Conservation (phyloP, 1,140 invertebrate genomes). For the Whitmania pigra region DNA sequence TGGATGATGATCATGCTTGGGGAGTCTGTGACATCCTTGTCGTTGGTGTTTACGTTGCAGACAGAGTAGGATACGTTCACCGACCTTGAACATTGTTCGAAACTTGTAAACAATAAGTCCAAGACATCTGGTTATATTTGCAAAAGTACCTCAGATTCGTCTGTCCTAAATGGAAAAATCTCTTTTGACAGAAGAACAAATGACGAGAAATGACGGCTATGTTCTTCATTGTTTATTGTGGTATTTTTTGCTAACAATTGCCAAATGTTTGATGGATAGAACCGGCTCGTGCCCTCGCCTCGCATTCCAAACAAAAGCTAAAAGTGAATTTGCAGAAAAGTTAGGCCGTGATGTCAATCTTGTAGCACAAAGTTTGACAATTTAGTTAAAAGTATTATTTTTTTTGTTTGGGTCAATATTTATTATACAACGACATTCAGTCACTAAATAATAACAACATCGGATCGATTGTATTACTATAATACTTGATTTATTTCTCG, state of each 20-base stretch:
- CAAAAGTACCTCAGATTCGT: background rate
- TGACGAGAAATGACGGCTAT: background rate
- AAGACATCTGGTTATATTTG: background rate
- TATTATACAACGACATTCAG: no score
- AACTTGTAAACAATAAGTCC: constrained; percentile 5
- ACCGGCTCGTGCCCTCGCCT: no score
- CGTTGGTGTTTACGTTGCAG: constrained; percentile 23
- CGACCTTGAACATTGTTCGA: constrained; percentile 14
- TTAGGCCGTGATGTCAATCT: no score
- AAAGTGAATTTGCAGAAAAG: no score
- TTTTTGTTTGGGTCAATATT: no score
- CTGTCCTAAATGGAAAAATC: background rate
- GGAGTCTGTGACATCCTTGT: background rate
- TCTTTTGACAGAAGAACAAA: constrained; percentile 6
- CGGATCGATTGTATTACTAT: no score
- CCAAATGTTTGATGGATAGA: no score
- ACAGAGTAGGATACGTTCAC: constrained; percentile 28
- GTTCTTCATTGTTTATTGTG: background rate
- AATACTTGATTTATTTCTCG: background rate
- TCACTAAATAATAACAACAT: no score
- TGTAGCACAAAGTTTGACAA: no score
- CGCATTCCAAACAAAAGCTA: no score
- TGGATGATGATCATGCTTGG: constrained; percentile 67
- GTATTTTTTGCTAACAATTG: no score
- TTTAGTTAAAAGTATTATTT: no score